A percentile compares a stretch with the other conserved stretches of the same genome.
Evolutionary conservation across 2,797 vertebrate species (phyloP).

Genomic region (Eptatretus atami): DNA sequence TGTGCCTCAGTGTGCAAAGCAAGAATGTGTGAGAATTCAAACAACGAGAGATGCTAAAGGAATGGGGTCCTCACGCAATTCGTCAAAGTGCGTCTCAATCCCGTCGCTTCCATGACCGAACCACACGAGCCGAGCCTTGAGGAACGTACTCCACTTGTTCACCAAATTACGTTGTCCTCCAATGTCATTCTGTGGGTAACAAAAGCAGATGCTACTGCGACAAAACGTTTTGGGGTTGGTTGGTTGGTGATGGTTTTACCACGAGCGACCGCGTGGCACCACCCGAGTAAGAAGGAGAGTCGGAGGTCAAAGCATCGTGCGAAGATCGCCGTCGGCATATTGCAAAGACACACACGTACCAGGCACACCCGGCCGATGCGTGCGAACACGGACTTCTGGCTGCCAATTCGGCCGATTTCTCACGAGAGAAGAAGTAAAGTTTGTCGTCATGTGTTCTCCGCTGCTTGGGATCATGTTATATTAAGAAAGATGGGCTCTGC

Average conservation of each 20-base stretch:
- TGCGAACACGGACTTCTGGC: conserved; percentile 4
- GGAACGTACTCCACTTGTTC: conserved; percentile 96
- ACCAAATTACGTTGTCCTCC: conserved; percentile 92
- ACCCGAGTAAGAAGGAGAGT: too few species aligned
- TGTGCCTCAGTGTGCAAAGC: too few species aligned
- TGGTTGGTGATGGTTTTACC: conserved; percentile 14
- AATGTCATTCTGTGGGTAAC: conserved; percentile 42
- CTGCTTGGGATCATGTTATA: conserved; percentile 2
- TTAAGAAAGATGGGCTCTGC: conserved; percentile 1
- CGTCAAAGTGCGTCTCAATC: conserved; percentile 83
- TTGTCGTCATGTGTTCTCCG: conserved; percentile 39
- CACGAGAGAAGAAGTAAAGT: conserved; percentile 87
- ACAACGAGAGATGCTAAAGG: too few species aligned
- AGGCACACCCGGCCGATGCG: conserved; percentile 3
- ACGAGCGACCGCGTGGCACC: conserved; percentile 13
- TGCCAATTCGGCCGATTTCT: conserved; percentile 28
- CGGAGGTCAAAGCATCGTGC: not conserved
- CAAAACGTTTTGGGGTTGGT: not conserved
- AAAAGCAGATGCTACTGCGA: not conserved
- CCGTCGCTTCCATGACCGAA: conserved; percentile 57
- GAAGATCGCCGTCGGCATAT: not conserved
- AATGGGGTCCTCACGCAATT: conserved; percentile 42
- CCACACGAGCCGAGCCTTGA: conserved; percentile 88
- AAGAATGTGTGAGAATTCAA: too few species aligned
- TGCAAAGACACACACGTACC: conserved; percentile 14